Conservation (phyloP, 2,888 invertebrate species). For the Gerosis bhagava region DNA sequence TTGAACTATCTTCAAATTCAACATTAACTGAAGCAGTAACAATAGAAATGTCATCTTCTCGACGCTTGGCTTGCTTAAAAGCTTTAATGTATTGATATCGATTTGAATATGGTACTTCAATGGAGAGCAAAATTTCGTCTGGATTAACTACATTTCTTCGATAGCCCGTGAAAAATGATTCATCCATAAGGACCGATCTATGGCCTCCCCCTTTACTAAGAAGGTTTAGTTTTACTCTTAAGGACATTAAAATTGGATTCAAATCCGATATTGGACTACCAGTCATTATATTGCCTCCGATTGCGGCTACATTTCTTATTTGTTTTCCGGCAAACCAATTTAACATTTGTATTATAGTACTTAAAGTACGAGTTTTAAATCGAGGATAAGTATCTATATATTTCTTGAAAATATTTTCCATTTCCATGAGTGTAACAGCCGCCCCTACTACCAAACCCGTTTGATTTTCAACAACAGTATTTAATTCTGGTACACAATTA, state of each 20-base stretch:
- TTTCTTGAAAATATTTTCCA: slow-evolving; percentile 85
- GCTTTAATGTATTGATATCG: slow-evolving; percentile 88
- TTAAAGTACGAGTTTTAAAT: slow-evolving; percentile 85
- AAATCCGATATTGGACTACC: slow-evolving; percentile 98
- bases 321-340: slow-evolving; percentile 98
- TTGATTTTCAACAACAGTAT: slow-evolving; percentile 77
- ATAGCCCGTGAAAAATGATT: slow-evolving; percentile 91
- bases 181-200: slow-evolving; percentile 86
- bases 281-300: slow-evolving; percentile 97
- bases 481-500: slow-evolving; percentile 92
- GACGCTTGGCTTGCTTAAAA: slow-evolving; percentile 92
- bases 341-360: slow-evolving; percentile 91
- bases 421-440: slow-evolving; percentile 89
- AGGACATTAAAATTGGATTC: slow-evolving; percentile 95
- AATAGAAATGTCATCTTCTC: slow-evolving; percentile 95
- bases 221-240: slow-evolving; percentile 88
- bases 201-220: slow-evolving; percentile 77
- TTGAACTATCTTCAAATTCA: slow-evolving; percentile 78
- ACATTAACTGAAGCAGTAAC: slow-evolving; percentile 91
- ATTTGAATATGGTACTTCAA: slow-evolving; percentile 87
- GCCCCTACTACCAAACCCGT: slow-evolving; percentile 89
- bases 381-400: slow-evolving; percentile 82
- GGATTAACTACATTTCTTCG: slow-evolving; percentile 86
- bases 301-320: slow-evolving; percentile 96
- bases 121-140: slow-evolving; percentile 88